A percentile compares a stretch with the other conserved stretches of the same genome.
Evolutionary conservation across 2,113 vertebrate species (phyloP).

Genomic region (Cariama cristata): DNA sequence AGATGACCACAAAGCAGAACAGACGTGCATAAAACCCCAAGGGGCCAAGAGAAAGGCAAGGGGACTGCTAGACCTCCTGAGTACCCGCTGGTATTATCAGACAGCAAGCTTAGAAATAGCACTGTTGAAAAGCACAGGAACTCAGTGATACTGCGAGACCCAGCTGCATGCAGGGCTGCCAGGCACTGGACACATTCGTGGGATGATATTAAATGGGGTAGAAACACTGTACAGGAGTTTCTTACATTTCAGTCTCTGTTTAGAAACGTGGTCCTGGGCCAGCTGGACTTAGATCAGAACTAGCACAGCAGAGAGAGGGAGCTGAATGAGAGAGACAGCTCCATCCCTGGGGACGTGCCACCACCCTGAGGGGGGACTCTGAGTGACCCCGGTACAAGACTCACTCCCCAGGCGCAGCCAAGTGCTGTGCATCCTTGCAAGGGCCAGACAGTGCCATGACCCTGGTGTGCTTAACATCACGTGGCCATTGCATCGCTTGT

Average conservation of each 20-base stretch:
- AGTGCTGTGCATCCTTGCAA: rapidly evolving
- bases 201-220: background rate
- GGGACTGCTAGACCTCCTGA: background rate
- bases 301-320: background rate
- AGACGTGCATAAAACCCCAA: background rate
- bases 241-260: background rate
- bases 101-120: background rate
- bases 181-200: rapidly evolving
- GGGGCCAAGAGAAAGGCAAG: background rate
- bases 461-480: background rate
- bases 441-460: background rate
- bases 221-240: background rate
- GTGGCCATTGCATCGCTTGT: rapidly evolving
- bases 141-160: background rate
- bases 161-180: background rate
- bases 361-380: background rate
- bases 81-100: background rate
- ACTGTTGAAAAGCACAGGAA: background rate
- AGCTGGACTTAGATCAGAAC: background rate
- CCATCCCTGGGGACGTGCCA: background rate
- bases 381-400: background rate
- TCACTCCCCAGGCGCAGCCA: background rate
- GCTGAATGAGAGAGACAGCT: background rate
- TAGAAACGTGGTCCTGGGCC: background rate
- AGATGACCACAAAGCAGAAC: background rate